Conservation (phyloP, 2,113 vertebrate genomes). For the Halcyon malimbica region DNA sequence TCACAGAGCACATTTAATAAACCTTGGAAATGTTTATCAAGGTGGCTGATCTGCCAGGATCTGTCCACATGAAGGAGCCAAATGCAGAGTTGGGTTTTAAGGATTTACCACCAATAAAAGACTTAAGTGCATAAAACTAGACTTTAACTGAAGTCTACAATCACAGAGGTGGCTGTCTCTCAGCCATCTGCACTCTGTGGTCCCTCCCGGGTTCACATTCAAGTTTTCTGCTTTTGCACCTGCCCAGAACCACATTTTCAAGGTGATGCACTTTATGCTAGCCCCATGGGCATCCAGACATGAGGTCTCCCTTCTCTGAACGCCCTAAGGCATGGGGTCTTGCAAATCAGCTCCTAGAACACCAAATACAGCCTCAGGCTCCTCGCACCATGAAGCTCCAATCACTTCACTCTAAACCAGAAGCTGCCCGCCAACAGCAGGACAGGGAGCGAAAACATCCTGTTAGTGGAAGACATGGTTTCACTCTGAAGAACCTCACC, state of each 20-base stretch:
- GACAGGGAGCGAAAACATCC: background rate
- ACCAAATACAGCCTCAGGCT: background rate
- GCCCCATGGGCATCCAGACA: background rate
- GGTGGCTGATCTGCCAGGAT: background rate
- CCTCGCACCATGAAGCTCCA: background rate
- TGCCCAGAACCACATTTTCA: background rate
- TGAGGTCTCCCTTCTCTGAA: background rate
- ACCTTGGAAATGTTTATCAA: background rate
- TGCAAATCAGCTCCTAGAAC: background rate
- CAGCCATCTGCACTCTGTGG: background rate
- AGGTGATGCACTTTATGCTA: background rate
- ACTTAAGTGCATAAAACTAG: background rate
- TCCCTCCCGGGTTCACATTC: background rate
- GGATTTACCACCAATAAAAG: background rate
- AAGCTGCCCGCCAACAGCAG: background rate
- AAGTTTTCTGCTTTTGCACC: background rate
- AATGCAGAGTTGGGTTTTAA: background rate
- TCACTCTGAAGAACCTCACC: background rate
- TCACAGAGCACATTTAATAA: background rate
- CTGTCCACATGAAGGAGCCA: background rate
- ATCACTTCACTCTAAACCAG: background rate
- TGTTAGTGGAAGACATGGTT: background rate
- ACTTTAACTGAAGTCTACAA: background rate
- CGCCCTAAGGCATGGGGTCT: background rate
- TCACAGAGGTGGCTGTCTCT: background rate